Base-by-base conservation (phyloP, 2,888 invertebrate genomes). In the Platycheirus albimanus region DNA sequence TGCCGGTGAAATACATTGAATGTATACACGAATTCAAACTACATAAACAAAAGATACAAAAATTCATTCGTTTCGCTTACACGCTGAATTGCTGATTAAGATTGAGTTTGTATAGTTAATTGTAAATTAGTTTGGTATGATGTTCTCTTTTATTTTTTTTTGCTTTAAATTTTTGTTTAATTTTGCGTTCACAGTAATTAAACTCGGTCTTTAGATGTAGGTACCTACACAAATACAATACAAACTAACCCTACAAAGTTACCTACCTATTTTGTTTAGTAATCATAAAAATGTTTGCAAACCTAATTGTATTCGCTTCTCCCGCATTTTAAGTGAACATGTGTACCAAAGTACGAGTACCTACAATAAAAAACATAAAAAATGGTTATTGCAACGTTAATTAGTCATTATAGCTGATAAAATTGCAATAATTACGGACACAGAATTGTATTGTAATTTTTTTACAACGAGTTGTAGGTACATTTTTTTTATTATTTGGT, bases 301-400 rank as follows among this genome's bases (percentile, higher is more conserved):
- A 58, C 30, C 30, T 38, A 58, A 58, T 41, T 58, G 1, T 24
- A 3, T 13, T 17, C 19, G 19, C 8, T 20, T 36, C 36, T 19
- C 36, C 13, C 19, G 64, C 36, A 49, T 49, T 70, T 70, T 47
- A 17, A 43, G 43, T 52, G 41, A 20, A 67, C 6, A 41, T n/a
- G 17, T 41, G 36, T 52, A 11, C 6, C 4, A n/a, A n/a, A n/a
- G n/a, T n/a, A n/a, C n/a, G n/a, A n/a, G n/a, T n/a, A n/a, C n/a
- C n/a, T n/a, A n/a, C n/a, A n/a, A n/a, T n/a, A n/a, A n/a, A n/a
- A n/a, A n/a, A n/a, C n/a, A n/a, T n/a, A n/a, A n/a, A 24, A 38
- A 43, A n/a, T 61, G 17, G 13, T 61, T 30, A 30, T 74, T 64
- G 64, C 47, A 49, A 47, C 15, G 64, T 38, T 74, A 74, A 74